A percentile compares a stretch with the other conserved stretches of the same genome.
Conservation (phyloP, 2,797 vertebrate genomes). For the Aselliscus stoliczkanus region DNA sequence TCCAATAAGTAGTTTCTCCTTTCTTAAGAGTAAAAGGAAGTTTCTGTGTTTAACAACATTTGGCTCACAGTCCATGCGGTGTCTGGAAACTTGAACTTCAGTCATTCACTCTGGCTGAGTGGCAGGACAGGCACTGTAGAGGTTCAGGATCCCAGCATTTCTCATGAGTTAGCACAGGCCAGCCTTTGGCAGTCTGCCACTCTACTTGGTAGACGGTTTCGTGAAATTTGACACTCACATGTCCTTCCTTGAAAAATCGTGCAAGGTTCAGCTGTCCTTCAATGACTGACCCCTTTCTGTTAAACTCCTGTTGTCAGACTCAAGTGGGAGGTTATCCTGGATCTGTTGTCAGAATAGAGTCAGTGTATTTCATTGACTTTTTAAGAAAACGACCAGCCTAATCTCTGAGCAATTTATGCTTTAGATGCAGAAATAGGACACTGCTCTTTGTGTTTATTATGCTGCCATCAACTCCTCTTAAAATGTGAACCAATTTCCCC, state of each 20-base stretch:
- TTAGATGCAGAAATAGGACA: not conserved
- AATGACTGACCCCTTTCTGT: constrained; percentile 13
- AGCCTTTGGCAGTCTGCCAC: constrained; percentile 55
- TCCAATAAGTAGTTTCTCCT: not conserved
- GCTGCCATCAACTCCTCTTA: not conserved
- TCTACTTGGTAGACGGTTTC: constrained; percentile 45
- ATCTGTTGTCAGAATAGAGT: not conserved
- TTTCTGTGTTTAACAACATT: not conserved
- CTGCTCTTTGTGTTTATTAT: not conserved
- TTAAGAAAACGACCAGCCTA: not conserved
- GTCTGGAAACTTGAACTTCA: constrained; percentile 23
- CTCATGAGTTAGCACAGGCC: constrained; percentile 12
- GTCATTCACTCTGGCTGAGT: not conserved
- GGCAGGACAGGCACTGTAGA: not conserved
- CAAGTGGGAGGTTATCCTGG: not conserved
- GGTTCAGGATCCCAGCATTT: constrained; percentile 36
- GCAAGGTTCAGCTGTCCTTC: constrained; percentile 12
- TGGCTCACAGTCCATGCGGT: not conserved
- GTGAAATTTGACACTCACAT: constrained; percentile 47
- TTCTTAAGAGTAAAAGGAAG: constrained; percentile 15
- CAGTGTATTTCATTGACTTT: not conserved
- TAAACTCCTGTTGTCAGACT: not conserved
- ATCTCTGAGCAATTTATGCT: not conserved
- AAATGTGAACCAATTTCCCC: not conserved
- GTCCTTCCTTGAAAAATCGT: constrained; percentile 49